Conservation (phyloP, 2,113 vertebrate species). For the Cepphus grylle region DNA sequence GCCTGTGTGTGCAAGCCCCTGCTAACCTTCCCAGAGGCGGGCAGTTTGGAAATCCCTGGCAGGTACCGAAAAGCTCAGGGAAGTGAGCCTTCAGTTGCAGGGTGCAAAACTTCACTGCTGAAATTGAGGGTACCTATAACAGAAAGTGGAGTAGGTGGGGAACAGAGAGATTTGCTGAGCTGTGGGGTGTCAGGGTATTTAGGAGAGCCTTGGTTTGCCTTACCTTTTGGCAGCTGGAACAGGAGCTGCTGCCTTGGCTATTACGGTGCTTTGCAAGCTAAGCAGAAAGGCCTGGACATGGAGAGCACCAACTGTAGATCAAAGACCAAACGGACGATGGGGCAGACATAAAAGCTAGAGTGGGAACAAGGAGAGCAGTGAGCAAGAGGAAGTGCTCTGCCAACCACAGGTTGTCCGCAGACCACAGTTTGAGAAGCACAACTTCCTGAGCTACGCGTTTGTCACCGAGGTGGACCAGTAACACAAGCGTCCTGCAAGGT, state of each 20-base stretch:
- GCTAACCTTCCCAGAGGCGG: not conserved
- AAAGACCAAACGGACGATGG: not conserved
- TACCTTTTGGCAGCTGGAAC: not conserved
- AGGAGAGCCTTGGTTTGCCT: not conserved
- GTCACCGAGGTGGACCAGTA: not conserved
- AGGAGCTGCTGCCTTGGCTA: not conserved
- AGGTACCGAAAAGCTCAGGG: not conserved
- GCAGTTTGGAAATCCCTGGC: not conserved
- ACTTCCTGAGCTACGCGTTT: not conserved
- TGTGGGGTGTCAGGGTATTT: not conserved
- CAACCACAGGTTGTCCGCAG: conserved; percentile 26
- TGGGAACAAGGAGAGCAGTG: not conserved
- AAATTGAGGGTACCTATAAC: not conserved
- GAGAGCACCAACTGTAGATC: not conserved
- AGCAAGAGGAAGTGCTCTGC: conserved; percentile 48
- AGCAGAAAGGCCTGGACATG: rapidly evolving
- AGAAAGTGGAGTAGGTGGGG: not conserved
- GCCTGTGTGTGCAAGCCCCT: not conserved
- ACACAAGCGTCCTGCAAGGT: not conserved
- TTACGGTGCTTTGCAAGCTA: not conserved
- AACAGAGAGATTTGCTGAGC: not conserved
- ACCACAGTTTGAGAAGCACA: conserved; percentile 9
- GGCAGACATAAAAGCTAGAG: not conserved
- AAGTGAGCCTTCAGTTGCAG: not conserved
- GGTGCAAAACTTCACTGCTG: not conserved